Conservation (phyloP, 2,888 invertebrate species). For the Blera fallax region DNA sequence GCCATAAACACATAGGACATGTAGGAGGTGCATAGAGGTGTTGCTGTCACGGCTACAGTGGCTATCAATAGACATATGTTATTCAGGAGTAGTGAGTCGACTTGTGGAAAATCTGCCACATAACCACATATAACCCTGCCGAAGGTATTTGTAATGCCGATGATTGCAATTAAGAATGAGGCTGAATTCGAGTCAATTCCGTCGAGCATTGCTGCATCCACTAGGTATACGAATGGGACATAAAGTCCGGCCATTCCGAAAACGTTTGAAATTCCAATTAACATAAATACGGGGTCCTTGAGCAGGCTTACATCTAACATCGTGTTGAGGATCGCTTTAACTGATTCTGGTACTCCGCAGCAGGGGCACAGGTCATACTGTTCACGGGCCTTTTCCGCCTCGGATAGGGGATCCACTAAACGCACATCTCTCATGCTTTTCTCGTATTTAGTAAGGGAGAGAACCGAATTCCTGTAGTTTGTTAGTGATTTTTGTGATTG, state of each 20-base stretch:
- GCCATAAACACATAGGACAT: slow-evolving; percentile 90
- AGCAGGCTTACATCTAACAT: slow-evolving; percentile 96
- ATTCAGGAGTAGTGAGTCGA: slow-evolving; percentile 95
- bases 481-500: slow-evolving; percentile 95
- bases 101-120: slow-evolving; percentile 94
- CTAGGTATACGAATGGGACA: slow-evolving; percentile 97
- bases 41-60: slow-evolving; percentile 91
- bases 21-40: slow-evolving; percentile 92
- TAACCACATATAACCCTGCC: slow-evolving; percentile 95
- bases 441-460: slow-evolving; percentile 90
- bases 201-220: slow-evolving; percentile 89
- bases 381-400: slow-evolving; percentile 82
- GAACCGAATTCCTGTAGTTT: slow-evolving; percentile 94
- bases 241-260: slow-evolving; percentile 99
- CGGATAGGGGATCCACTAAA: slow-evolving; percentile 84
- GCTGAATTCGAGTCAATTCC: slow-evolving; percentile 88
- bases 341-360: slow-evolving; percentile 89
- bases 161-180: slow-evolving; percentile 81
- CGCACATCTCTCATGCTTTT: slow-evolving; percentile 84
- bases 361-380: slow-evolving; percentile 92
- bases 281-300: slow-evolving; percentile 93
- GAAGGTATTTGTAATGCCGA: slow-evolving; percentile 96
- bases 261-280: slow-evolving; percentile 95
- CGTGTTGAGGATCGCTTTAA: slow-evolving; percentile 91
- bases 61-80: slow-evolving; percentile 95